A percentile compares a stretch with the other conserved stretches of the same genome.
Conservation (phyloP, 2,113 vertebrate species). For the Cavia aperea region DNA sequence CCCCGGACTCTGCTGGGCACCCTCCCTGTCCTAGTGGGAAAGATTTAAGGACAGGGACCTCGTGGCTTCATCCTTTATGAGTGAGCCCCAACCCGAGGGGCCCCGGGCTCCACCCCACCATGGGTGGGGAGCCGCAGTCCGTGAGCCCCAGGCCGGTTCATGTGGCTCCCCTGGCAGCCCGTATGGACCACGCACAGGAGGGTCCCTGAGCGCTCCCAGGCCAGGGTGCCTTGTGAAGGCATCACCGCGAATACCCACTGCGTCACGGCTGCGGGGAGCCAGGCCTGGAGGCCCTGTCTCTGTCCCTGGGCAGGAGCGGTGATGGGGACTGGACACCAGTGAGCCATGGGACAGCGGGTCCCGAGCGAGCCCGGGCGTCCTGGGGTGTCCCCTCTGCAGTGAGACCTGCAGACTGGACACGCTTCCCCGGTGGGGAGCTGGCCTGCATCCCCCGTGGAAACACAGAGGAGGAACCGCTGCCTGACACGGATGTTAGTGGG, state of each 20-base stretch:
- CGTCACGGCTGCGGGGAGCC: neutral
- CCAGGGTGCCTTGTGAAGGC: neutral
- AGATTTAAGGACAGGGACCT: neutral
- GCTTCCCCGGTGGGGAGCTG: neutral
- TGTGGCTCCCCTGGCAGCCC: neutral
- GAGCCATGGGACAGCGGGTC: neutral
- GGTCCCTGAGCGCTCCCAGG: neutral
- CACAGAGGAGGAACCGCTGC: neutral
- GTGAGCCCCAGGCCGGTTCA: neutral
- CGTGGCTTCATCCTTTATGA: neutral
- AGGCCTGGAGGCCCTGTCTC: neutral
- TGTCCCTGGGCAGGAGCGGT: fast-evolving
- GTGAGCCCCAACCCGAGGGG: neutral
- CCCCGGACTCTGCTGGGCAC: too few species aligned
- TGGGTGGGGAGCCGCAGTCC: neutral
- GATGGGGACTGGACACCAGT: neutral
- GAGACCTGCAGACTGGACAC: neutral
- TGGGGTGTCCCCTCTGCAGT: neutral
- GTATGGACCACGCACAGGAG: neutral
- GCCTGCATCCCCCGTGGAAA: neutral
- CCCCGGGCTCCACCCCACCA: neutral
- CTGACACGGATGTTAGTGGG: neutral
- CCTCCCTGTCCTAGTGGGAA: neutral
- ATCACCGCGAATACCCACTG: neutral
- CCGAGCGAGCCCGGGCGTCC: neutral